Conservation (phyloP, 2,113 vertebrate genomes). For the Mixornis gularis region DNA sequence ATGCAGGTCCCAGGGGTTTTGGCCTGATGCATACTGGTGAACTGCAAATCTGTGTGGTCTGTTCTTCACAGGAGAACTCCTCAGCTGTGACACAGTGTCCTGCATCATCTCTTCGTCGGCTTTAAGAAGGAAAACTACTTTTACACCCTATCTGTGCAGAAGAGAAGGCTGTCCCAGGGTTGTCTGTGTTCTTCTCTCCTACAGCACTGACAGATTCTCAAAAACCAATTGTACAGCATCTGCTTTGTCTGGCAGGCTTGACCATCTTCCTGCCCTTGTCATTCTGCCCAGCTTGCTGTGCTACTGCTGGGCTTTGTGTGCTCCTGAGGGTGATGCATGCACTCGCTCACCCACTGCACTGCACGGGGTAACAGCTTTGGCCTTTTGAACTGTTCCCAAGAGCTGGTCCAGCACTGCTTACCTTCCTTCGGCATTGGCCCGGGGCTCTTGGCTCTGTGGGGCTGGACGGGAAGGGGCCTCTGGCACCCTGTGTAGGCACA, state of each 20-base stretch:
- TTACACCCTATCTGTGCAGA: neutral
- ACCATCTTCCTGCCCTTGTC: neutral
- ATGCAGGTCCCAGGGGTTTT: neutral
- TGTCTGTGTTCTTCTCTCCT: neutral
- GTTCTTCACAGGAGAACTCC: neutral
- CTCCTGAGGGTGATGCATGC: rapidly evolving
- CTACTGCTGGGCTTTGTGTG: neutral
- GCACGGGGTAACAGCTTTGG: neutral
- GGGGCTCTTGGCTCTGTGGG: neutral
- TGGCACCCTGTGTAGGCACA: neutral
- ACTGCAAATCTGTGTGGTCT: neutral
- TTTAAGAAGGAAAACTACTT: neutral
- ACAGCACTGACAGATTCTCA: neutral
- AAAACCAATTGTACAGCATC: neutral
- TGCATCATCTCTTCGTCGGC: neutral
- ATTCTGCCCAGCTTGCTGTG: neutral
- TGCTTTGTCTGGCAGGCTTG: neutral
- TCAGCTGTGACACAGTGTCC: neutral
- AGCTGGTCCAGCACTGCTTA: neutral
- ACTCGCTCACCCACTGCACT: neutral
- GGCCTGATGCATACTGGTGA: neutral
- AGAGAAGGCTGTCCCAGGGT: neutral
- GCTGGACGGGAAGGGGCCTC: neutral
- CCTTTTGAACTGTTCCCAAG: neutral
- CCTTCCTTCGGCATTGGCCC: neutral